Base-by-base conservation (phyloP, 2,888 invertebrate species). In the Spodoptera littoralis region DNA sequence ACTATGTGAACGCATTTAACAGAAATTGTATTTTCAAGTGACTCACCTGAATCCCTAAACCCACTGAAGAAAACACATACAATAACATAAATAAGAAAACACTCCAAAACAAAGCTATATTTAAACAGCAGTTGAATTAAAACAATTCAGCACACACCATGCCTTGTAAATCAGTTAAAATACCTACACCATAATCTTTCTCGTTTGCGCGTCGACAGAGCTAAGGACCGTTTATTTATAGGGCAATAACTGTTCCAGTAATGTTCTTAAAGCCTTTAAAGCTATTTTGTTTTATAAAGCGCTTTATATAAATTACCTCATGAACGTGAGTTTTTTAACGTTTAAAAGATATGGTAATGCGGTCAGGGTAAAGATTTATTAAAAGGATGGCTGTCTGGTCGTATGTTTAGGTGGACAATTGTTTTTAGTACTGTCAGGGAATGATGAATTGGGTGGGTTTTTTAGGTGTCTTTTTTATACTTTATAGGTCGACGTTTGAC, bases 221-320 rank as follows among this genome's bases (percentile, higher is more conserved):
- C 71, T 73, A 81, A 83, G 77, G 72, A 82, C 75, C 69, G 65
- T 61, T 61, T 80, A 88, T 88, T 87, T 87, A 87, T 82, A 83
- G 80, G 77, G 86, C 77, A 86, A 88, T 87, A 86, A 87, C 84
- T 83, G 84, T 79, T 76, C 73, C 77, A 73, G 80, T 85, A 84
- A 84, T 81, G 84, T 80, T 76, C 60, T 66, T 81, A 79, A 81
- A 80, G 75, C 73, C 72, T 79, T 78, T 77, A 71, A 77, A 80
- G 76, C 78, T 71, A 76, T 76, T 73, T 66, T 78, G 75, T 77
- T 79, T 79, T 82, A 72, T 76, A 76, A 73, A 76, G 77, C 57
- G 72, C 50, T 69, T 72, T 54, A 52, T 51, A 75, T 77, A 79
- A 77, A 79, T 77, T 77, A 76, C 77, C 58, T 67, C 48, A 67